These are phyloP conservation scores for Podarcis siculus DNA, from an alignment of 2,797 vertebrate genomes.

Conservation along the genomic window DNA sequence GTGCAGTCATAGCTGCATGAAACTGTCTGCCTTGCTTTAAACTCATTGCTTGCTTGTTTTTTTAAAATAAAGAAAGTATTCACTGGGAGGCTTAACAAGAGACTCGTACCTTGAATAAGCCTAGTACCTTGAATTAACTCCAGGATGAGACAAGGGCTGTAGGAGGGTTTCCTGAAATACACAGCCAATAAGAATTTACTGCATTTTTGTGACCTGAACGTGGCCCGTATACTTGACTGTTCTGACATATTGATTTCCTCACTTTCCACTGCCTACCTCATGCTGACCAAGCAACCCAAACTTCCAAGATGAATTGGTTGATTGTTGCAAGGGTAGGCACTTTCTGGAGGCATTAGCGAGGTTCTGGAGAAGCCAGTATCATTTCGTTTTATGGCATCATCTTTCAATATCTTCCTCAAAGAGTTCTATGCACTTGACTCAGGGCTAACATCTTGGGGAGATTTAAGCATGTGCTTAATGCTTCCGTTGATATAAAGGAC, in stretches of 20 bases:
- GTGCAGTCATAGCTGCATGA: not conserved
- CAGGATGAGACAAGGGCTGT: not conserved
- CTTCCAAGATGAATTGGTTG: not conserved
- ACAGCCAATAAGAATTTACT: conserved; percentile 1
- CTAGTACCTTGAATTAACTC: not conserved
- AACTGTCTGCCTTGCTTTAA: not conserved
- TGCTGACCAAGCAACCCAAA: not conserved
- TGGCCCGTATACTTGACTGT: conserved; percentile 2
- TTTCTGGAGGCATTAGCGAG: conserved; percentile 6
- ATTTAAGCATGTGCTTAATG: not conserved
- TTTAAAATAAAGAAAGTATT: not conserved
- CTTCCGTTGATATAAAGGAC: not conserved
- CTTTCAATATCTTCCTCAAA: not conserved
- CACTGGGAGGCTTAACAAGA: not conserved
- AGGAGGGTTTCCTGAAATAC: conserved; percentile 1
- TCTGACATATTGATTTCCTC: conserved; percentile 20
- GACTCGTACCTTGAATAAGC: too few relatives aligned
- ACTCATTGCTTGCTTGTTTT: not conserved
- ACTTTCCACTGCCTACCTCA: not conserved
- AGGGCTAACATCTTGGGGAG: not conserved
- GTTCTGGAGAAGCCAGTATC: not conserved
- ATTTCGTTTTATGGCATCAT: conserved; percentile 11
- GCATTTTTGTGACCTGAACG: conserved; percentile 1
- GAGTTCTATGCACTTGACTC: not conserved
- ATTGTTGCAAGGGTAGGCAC: not conserved